These are phyloP conservation scores for Cheiracanthium punctorium DNA, from an alignment of 2,888 invertebrate genomes.

Conservation along the genomic window DNA sequence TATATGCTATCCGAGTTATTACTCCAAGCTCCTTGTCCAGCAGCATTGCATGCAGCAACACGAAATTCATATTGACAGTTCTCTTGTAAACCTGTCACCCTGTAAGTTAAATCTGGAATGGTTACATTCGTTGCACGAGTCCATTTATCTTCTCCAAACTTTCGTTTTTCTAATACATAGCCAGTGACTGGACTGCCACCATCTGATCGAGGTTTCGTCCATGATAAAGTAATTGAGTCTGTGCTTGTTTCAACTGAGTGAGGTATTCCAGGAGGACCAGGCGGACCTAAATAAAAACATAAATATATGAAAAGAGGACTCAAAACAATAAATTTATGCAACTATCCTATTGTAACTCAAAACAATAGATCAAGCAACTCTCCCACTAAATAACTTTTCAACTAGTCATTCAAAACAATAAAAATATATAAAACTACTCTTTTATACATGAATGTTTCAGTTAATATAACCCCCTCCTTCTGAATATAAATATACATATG, in stretches of 20 bases:
- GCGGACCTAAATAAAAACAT: conserved; percentile 80
- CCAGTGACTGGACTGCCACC: conserved; percentile 98
- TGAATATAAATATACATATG: too few relatives aligned
- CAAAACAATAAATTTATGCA: too few relatives aligned
- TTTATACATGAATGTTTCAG: too few relatives aligned
- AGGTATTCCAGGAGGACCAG: conserved; percentile 91
- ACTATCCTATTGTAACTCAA: too few relatives aligned
- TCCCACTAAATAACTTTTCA: too few relatives aligned
- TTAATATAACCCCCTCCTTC: too few relatives aligned
- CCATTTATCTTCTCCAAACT: conserved; percentile 95
- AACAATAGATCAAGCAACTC: too few relatives aligned
- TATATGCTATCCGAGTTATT: conserved; percentile 93
- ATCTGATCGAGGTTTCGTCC: conserved; percentile 96
- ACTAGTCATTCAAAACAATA: too few relatives aligned
- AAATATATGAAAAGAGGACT: too few relatives aligned
- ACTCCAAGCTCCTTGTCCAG: conserved; percentile 95
- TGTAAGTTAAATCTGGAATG: conserved; percentile 90
- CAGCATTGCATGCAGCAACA: conserved; percentile 95
- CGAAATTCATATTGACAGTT: conserved; percentile 99
- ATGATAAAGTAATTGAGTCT: conserved; percentile 96
- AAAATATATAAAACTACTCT: too few relatives aligned
- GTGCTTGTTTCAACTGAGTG: conserved; percentile 90
- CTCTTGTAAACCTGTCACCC: conserved; percentile 84
- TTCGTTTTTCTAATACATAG: conserved; percentile 93
- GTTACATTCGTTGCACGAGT: conserved; percentile 92